Conservation (phyloP, 2,113 vertebrate genomes). For the Sialia sialis region DNA sequence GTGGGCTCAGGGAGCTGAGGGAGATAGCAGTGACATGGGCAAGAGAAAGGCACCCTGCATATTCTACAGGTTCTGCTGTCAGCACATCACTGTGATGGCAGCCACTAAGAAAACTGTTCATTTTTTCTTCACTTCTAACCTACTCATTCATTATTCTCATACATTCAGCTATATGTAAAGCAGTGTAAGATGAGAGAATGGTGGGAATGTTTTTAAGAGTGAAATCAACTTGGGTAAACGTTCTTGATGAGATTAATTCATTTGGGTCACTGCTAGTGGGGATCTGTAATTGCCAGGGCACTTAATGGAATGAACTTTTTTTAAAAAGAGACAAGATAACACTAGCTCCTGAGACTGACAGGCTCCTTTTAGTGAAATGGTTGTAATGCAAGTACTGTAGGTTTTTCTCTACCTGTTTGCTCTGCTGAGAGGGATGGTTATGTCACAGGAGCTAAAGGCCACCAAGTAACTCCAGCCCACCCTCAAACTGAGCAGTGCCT, state of each 20-base stretch:
- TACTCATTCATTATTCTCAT: not conserved
- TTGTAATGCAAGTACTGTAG: not conserved
- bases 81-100: not conserved
- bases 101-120: not conserved
- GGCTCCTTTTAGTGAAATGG: not conserved
- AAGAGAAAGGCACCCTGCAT: not conserved
- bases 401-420: not conserved
- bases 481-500: not conserved
- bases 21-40: not conserved
- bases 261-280: not conserved
- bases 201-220: not conserved
- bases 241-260: not conserved
- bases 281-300: not conserved
- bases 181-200: not conserved
- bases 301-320: not conserved
- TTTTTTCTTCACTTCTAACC: not conserved
- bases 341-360: not conserved
- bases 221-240: not conserved
- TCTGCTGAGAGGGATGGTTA: not conserved
- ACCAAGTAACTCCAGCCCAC: not conserved
- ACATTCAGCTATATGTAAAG: not conserved
- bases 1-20: not conserved
- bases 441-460: not conserved
- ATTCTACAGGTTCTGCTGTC: not conserved
- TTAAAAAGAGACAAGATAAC: not conserved